Conservation (phyloP, 2,113 vertebrate genomes). For the Anguilla japonica region DNA sequence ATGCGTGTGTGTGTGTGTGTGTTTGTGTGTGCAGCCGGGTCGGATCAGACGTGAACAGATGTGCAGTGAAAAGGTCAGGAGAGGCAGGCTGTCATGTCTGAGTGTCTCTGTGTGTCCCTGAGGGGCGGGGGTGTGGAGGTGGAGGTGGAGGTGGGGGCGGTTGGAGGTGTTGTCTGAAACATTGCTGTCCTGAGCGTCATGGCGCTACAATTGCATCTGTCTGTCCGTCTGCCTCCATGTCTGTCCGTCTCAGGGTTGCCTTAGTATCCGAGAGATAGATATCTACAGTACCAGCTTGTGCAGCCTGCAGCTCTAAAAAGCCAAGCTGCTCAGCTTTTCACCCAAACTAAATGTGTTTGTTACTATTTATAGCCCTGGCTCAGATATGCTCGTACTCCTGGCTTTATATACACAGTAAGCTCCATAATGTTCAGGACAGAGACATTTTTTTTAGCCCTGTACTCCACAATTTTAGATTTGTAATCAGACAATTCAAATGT, state of each 20-base stretch:
- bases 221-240: not conserved
- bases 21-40: not conserved
- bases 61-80: not conserved
- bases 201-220: not conserved
- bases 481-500: too few relatives aligned
- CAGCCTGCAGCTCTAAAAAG: not conserved
- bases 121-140: not conserved
- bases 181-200: not conserved
- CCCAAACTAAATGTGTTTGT: not conserved
- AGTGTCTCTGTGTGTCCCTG: not conserved
- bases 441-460: too few relatives aligned
- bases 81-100: not conserved
- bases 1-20: not conserved
- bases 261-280: not conserved
- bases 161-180: not conserved
- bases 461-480: too few relatives aligned
- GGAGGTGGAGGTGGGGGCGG: not conserved
- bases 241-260: not conserved
- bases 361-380: constrained; percentile 3
- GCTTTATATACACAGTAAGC: not conserved
- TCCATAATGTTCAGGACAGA: too few relatives aligned
- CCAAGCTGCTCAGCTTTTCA: constrained; percentile 1
- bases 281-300: not conserved
- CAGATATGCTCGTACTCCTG: not conserved
- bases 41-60: constrained; percentile 1